Evolutionary conservation across 1,140 invertebrate genomes (phyloP).

Genomic region (Meloidogyne floridensis): DNA sequence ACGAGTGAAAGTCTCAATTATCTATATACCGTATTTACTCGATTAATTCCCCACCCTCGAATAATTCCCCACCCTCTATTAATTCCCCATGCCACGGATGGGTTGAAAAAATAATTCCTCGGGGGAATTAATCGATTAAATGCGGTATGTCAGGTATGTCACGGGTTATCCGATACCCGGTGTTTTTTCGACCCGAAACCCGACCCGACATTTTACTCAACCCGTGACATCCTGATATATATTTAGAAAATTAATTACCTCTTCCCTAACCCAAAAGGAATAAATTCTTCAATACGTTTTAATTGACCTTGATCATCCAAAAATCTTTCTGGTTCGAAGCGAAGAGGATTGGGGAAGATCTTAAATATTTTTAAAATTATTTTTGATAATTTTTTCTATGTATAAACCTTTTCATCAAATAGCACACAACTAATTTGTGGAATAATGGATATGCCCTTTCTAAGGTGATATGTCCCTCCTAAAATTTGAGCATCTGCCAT

Average conservation of each 20-base stretch:
- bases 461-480: background rate
- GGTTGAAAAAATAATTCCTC: too few species aligned
- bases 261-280: conserved; percentile 25
- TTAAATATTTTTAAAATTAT: background rate
- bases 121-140: too few species aligned
- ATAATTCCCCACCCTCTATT: too few species aligned
- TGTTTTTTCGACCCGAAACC: too few species aligned
- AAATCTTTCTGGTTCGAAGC: conserved; percentile 19
- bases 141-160: too few species aligned
- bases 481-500: background rate
- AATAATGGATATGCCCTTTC: conserved; percentile 34
- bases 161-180: too few species aligned
- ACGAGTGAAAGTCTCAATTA: too few species aligned
- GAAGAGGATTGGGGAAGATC: conserved; percentile 25
- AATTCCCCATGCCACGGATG: too few species aligned
- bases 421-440: conserved; percentile 41
- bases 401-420: conserved; percentile 30
- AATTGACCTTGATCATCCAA: conserved; percentile 8
- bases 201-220: too few species aligned
- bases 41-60: too few species aligned
- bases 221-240: background rate
- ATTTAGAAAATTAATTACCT: background rate
- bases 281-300: conserved; percentile 12
- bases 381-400: too few species aligned
- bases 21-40: too few species aligned